A percentile compares a stretch with the other conserved stretches of the same genome.
These are phyloP conservation scores for Suncus etruscus DNA, from an alignment of 2,113 vertebrate genomes.

Conservation along the genomic window DNA sequence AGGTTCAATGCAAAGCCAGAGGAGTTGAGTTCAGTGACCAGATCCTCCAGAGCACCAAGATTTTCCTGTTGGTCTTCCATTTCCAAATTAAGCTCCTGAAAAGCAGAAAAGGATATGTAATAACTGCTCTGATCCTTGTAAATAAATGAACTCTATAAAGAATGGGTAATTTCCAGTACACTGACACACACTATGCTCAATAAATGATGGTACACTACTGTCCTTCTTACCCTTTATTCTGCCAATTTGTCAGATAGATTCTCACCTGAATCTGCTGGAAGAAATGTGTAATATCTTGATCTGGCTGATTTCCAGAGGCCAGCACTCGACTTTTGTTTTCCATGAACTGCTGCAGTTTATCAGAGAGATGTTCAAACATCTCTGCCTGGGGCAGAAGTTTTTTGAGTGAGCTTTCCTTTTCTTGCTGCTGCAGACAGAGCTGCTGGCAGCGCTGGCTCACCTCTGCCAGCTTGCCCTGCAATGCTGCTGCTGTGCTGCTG, in stretches of 20 bases:
- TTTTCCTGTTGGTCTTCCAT: conserved; percentile 92
- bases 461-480: conserved; percentile 90
- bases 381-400: conserved; percentile 93
- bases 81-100: conserved; percentile 93
- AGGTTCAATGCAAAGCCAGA: conserved; percentile 85
- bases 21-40: conserved; percentile 90
- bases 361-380: conserved; percentile 92
- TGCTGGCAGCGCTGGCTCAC: conserved; percentile 88
- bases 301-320: conserved; percentile 92
- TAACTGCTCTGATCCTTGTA: neutral
- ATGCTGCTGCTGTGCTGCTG: conserved; percentile 88
- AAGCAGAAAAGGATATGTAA: conserved; percentile 34
- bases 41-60: conserved; percentile 89
- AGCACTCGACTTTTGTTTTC: conserved; percentile 89
- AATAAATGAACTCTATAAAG: conserved; percentile 24
- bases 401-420: conserved; percentile 90
- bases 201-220: neutral
- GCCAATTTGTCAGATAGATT: neutral
- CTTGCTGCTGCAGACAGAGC: conserved; percentile 90
- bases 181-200: neutral
- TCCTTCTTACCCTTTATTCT: conserved; percentile 29
- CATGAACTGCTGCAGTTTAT: conserved; percentile 91
- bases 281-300: conserved; percentile 92
- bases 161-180: neutral
- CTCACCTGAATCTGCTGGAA: conserved; percentile 95